Conservation (phyloP, 2,113 vertebrate species). For the Cephalopholis sonnerati region DNA sequence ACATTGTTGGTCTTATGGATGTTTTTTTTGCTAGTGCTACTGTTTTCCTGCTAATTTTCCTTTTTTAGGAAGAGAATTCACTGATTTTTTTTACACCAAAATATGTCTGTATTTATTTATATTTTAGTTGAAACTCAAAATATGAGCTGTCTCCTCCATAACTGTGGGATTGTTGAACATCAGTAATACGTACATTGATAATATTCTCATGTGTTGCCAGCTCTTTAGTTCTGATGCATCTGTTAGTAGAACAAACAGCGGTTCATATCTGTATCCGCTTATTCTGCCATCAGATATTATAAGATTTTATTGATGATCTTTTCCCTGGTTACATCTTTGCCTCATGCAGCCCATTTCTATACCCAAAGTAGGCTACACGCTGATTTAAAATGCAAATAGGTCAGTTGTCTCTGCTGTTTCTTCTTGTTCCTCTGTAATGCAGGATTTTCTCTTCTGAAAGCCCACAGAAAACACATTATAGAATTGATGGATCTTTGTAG, state of each 20-base stretch:
- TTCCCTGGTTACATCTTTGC: background rate
- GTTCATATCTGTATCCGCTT: background rate
- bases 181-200: background rate
- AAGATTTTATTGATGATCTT: slow-evolving; percentile 17
- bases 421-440: background rate
- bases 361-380: slow-evolving; percentile 20
- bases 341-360: background rate
- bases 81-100: background rate
- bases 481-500: background rate
- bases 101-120: too few relatives aligned
- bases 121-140: background rate
- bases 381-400: slow-evolving; percentile 63
- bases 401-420: slow-evolving; percentile 41
- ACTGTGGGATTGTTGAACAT: background rate
- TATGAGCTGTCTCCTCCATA: background rate
- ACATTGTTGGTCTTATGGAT: background rate
- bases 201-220: too few relatives aligned
- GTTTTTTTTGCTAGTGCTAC: background rate
- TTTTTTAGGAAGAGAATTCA: background rate
- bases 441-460: background rate
- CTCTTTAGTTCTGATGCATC: too few relatives aligned
- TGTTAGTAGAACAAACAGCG: background rate
- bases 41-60: background rate
- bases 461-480: background rate
- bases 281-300: background rate